Evolutionary conservation across 1,140 invertebrate species (phyloP).

Genomic region (Panonychus citri): DNA sequence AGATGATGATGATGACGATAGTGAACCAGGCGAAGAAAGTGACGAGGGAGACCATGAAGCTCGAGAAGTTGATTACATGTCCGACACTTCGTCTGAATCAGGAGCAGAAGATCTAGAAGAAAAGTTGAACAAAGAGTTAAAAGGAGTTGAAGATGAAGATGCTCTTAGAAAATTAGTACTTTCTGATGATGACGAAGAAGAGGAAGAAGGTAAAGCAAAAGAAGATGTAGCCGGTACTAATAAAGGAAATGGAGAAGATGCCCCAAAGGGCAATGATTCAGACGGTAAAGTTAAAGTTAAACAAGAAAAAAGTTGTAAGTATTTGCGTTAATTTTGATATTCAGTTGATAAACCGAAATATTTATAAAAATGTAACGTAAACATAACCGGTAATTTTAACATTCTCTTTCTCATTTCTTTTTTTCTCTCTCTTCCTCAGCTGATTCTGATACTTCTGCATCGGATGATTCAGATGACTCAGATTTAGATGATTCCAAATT

Average conservation of each 20-base stretch:
- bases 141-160: constrained; percentile 69
- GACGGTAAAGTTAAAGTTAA: constrained; percentile 1
- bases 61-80: constrained; percentile 40
- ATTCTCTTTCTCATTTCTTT: background rate
- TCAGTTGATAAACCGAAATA: no score
- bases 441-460: background rate
- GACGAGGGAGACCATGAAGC: constrained; percentile 91
- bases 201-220: constrained; percentile 28
- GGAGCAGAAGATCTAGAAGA: constrained; percentile 40
- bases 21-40: constrained; percentile 78
- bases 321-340: no score
- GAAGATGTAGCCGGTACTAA: constrained; percentile 12
- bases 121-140: constrained; percentile 35
- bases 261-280: constrained; percentile 14
- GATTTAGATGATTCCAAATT: constrained; percentile 1
- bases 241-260: constrained; percentile 23
- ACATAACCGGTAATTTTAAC: background rate
- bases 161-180: constrained; percentile 58
- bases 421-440: background rate
- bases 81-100: constrained; percentile 33
- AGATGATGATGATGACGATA: constrained; percentile 39
- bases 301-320: constrained; percentile 17
- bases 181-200: constrained; percentile 71
- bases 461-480: background rate
- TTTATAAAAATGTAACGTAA: background rate